Percentiles rank a stretch among this genome's conserved stretches.
Evolutionary conservation across 2,113 vertebrate species (phyloP).

Genomic region (Thinocorus orbignyianus): DNA sequence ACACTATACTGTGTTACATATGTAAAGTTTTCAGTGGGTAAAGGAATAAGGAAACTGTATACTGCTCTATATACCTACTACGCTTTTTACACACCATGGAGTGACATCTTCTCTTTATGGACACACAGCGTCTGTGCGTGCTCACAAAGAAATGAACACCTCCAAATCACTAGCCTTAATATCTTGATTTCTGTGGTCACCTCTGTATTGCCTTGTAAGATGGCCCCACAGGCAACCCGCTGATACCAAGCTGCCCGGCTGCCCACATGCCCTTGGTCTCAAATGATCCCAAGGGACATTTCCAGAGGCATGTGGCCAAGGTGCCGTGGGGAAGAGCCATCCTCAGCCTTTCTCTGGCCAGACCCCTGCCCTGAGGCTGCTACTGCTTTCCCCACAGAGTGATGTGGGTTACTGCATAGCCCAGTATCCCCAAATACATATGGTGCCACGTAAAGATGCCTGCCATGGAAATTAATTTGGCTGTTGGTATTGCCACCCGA

Average conservation of each 20-base stretch:
- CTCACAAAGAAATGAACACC: neutral
- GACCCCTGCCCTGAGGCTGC: neutral
- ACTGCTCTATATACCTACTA: neutral
- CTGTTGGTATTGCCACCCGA: fast-evolving
- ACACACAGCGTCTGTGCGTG: neutral
- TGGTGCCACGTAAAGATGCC: neutral
- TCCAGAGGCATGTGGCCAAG: fast-evolving
- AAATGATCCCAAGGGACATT: neutral
- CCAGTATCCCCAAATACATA: neutral
- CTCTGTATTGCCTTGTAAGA: neutral
- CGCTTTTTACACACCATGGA: neutral
- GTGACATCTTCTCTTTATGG: neutral
- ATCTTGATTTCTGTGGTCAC: neutral
- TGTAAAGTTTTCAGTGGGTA: slow-evolving; percentile 37
- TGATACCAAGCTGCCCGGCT: neutral
- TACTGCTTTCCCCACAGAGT: fast-evolving
- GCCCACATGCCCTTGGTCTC: neutral
- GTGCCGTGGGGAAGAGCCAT: neutral
- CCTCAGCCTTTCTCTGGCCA: neutral
- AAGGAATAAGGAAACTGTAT: neutral
- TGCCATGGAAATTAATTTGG: neutral
- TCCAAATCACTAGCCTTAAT: neutral
- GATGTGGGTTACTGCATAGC: fast-evolving
- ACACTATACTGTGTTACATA: slow-evolving; percentile 8
- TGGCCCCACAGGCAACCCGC: neutral